phyloP scores from a whole-genome alignment of 2,888 invertebrate species.

The Dryobota labecula region DNA sequence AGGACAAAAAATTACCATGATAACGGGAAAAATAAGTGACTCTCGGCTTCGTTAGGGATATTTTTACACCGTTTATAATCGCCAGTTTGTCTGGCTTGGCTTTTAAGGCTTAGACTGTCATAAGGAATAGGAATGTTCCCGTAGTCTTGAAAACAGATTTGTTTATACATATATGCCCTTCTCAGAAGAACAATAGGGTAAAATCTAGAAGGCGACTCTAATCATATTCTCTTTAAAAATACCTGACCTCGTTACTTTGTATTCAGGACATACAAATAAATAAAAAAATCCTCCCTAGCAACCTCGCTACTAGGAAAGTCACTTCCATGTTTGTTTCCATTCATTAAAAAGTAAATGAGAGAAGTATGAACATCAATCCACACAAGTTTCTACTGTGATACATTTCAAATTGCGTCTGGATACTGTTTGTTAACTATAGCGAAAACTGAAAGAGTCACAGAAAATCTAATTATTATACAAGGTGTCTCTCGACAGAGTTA shows the following conservation, averaged over 20 bases:
- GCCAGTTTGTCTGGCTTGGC: background rate
- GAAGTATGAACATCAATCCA: constrained; percentile 4
- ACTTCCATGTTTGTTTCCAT: background rate
- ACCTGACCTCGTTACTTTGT: no score
- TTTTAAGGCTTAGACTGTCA: background rate
- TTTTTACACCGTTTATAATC: background rate
- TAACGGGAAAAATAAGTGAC: background rate
- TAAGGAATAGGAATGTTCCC: background rate
- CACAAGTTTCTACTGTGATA: constrained; percentile 22
- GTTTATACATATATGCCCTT: no score
- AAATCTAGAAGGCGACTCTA: background rate
- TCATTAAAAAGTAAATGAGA: constrained; percentile 19
- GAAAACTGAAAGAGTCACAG: constrained; percentile 3
- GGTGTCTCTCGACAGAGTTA: no score
- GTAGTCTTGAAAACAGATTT: background rate
- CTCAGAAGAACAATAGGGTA: background rate
- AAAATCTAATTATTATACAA: constrained; percentile 28
- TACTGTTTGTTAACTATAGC: background rate
- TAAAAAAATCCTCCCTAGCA: background rate
- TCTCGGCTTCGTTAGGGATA: background rate
- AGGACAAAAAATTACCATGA: background rate
- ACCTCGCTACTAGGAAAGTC: background rate
- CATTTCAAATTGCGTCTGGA: constrained; percentile 37
- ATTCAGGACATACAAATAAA: no score
- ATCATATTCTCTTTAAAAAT: background rate